Conservation (phyloP, 2,113 vertebrate genomes). For the Colaptes auratus region DNA sequence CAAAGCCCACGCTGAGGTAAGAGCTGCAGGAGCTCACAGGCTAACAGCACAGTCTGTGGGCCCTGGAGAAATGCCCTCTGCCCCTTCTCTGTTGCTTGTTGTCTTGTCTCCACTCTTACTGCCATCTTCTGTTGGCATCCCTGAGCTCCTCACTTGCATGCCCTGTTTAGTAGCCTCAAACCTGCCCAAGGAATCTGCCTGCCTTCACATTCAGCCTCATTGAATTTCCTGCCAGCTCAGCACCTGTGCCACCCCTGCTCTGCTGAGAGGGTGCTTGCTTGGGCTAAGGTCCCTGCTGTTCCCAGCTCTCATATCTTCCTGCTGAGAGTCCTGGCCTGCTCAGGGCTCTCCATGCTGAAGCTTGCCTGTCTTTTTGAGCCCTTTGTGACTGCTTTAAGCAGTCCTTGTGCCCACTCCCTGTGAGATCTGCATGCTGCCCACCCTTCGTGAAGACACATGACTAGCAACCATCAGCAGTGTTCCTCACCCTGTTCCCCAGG, state of each 20-base stretch:
- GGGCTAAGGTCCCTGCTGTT: neutral
- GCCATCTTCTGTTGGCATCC: neutral
- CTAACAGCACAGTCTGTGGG: neutral
- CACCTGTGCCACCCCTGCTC: neutral
- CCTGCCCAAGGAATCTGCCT: neutral
- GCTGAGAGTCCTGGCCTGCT: neutral
- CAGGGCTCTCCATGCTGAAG: neutral
- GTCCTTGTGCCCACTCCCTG: neutral
- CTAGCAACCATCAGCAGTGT: neutral
- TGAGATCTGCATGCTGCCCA: neutral
- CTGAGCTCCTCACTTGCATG: neutral
- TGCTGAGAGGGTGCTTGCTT: neutral
- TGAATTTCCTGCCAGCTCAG: neutral
- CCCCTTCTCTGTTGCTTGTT: slow-evolving; percentile 14
- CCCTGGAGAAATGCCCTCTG: neutral
- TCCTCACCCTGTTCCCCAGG: neutral
- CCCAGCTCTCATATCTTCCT: neutral
- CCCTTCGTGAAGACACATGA: neutral
- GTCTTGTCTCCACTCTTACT: neutral
- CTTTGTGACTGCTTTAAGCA: neutral
- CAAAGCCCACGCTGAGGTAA: slow-evolving; percentile 95
- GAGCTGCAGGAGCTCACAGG: neutral
- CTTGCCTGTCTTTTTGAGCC: neutral
- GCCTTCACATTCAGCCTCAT: neutral
- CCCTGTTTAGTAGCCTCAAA: neutral